Evolutionary conservation across 2,797 vertebrate species (phyloP).

Genomic region (Notamacropus eugenii): DNA sequence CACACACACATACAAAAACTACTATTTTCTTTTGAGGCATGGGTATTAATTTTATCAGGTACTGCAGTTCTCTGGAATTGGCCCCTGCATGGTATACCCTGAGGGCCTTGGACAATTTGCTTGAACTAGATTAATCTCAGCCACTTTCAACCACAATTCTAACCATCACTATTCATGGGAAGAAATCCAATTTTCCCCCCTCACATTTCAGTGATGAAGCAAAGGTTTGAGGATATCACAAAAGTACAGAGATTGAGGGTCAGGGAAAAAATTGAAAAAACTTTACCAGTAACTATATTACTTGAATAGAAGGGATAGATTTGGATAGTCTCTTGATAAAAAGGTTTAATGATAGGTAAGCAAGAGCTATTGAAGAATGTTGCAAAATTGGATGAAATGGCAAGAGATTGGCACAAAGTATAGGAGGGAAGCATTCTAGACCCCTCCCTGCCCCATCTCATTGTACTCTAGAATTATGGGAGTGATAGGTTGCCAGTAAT

Average conservation of each 20-base stretch:
- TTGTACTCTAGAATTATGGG: not conserved
- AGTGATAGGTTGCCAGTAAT: not conserved
- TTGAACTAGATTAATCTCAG: not conserved
- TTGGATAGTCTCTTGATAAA: not conserved
- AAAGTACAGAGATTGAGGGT: not conserved
- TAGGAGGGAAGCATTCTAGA: not conserved
- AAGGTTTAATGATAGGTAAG: not conserved
- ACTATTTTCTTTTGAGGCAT: not conserved
- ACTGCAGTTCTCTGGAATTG: not conserved
- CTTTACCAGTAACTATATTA: not conserved
- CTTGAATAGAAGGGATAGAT: not conserved
- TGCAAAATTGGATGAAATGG: not conserved
- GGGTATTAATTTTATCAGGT: not conserved
- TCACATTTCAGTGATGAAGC: not conserved
- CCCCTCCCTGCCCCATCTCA: not conserved
- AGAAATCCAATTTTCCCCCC: not conserved
- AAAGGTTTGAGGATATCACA: conserved; percentile 4
- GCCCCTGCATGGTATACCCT: not conserved
- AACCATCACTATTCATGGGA: not conserved
- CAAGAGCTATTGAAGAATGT: not conserved
- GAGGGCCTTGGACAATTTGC: not conserved
- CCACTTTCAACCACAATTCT: not conserved
- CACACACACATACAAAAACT: not conserved
- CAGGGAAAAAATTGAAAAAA: conserved; percentile 37
- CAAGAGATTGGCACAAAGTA: not conserved